Conservation (phyloP, 1,140 invertebrate genomes). For the Nephila pilipes region DNA sequence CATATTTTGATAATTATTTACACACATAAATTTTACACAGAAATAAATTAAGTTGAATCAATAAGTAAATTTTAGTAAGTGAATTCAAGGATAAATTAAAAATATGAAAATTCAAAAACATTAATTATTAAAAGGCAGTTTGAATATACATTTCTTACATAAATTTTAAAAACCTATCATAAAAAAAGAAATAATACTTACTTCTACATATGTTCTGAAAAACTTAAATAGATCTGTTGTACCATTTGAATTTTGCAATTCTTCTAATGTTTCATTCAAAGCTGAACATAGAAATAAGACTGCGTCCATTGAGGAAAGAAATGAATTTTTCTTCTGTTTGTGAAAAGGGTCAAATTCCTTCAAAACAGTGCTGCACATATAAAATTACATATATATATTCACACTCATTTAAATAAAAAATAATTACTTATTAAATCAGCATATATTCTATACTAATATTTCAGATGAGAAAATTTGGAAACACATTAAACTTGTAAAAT, state of each 20-base stretch:
- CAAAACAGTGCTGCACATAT: constrained; percentile 75
- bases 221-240: constrained; percentile 46
- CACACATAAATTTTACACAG: no score
- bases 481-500: no score
- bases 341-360: constrained; percentile 75
- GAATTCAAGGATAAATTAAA: no score
- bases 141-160: no score
- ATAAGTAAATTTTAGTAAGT: no score
- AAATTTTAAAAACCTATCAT: no score
- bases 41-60: no score
- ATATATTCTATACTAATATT: background rate
- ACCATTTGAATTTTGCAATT: constrained; percentile 36
- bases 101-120: no score
- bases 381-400: background rate
- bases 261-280: background rate
- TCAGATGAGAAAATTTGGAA: no score
- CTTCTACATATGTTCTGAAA: constrained; percentile 78
- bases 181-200: constrained; percentile 62
- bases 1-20: no score
- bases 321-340: constrained; percentile 74
- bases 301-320: constrained; percentile 68
- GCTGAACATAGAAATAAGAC: constrained; percentile 42
- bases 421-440: background rate
- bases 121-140: no score
- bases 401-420: background rate